phyloP scores from a whole-genome alignment of 2,797 vertebrate genomes.

The Tokudaia muenninki region DNA sequence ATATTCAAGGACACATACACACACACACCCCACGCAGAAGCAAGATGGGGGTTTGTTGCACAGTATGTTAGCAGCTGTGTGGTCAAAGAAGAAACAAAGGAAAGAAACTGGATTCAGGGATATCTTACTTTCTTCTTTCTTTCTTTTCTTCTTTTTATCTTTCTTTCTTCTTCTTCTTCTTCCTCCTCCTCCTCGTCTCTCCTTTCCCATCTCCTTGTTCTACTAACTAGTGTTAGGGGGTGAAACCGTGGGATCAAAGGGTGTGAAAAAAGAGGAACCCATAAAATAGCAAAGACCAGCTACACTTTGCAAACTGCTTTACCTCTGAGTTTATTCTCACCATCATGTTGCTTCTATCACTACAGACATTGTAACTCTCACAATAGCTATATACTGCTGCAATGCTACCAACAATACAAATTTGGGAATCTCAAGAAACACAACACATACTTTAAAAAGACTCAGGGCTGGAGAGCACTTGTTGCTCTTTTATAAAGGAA shows the following conservation, averaged over 20 bases:
- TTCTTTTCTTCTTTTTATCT: too few species aligned
- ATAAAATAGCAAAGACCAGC: neutral
- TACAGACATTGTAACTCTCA: neutral
- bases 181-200: neutral
- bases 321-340: neutral
- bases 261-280: neutral
- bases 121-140: neutral
- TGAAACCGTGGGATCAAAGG: neutral
- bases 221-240: neutral
- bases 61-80: neutral
- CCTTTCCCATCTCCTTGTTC: neutral
- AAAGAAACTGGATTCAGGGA: neutral
- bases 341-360: conserved; percentile 40
- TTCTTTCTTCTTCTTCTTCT: neutral
- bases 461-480: neutral
- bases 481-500: neutral
- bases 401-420: conserved; percentile 54
- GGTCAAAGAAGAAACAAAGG: neutral
- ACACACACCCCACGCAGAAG: neutral
- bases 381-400: conserved; percentile 20
- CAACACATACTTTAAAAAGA: conserved; percentile 34
- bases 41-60: neutral
- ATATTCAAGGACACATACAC: neutral
- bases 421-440: conserved; percentile 44
- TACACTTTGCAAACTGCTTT: neutral